These are phyloP conservation scores for Pelvicachromis taeniatus DNA, from an alignment of 2,113 vertebrate genomes.

Conservation along the genomic window DNA sequence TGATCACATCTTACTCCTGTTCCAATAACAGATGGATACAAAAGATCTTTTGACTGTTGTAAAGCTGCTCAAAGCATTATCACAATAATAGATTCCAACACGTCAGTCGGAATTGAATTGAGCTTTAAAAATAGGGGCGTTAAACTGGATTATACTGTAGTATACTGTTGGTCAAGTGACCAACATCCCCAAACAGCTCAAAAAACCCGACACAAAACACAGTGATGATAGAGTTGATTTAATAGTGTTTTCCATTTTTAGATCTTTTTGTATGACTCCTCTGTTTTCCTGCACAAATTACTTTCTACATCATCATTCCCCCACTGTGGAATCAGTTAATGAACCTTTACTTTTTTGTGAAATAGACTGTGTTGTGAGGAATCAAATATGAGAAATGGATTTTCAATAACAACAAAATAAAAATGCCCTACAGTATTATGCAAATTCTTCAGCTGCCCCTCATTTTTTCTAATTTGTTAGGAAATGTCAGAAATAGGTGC, in stretches of 20 bases:
- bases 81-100: background rate
- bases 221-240: background rate
- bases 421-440: background rate
- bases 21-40: background rate
- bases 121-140: background rate
- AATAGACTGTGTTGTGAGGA: background rate
- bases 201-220: background rate
- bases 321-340: background rate
- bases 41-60: background rate
- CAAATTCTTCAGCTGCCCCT: background rate
- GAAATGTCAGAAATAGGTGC: background rate
- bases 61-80: background rate
- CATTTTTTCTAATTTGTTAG: background rate
- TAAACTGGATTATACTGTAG: background rate
- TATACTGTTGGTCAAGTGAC: background rate
- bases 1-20: background rate
- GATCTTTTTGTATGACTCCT: background rate
- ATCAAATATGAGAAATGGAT: background rate
- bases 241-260: background rate
- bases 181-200: background rate
- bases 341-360: background rate
- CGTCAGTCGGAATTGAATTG: background rate
- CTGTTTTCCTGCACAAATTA: background rate
- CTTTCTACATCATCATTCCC: background rate
- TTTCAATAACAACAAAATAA: background rate